Base-by-base conservation (phyloP, 2,113 vertebrate genomes). In the Colossoma macropomum region DNA sequence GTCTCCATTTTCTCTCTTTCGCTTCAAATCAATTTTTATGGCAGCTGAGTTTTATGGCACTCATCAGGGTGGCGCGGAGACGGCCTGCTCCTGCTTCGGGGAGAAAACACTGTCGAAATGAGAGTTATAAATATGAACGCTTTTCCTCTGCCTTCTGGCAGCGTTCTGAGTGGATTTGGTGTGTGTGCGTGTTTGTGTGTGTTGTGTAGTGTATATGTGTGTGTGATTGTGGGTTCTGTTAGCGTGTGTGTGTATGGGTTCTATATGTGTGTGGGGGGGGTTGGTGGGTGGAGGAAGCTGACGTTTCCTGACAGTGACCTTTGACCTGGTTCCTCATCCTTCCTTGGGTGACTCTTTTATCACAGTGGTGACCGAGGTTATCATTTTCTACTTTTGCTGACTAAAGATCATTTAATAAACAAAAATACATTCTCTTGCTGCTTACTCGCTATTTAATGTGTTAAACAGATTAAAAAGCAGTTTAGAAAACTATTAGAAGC, bases 11-110 rank as follows among this genome's bases (percentile, higher is more conserved):
- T 79, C 79, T 84, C 82, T 89, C 86, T 84, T 87, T 89, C 76
- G 74, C 84, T 85, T 89, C 88, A 89, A 89, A 89, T 89, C 88
- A 87, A 87, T 89, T 87, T 89, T 89, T 89, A 89, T 89, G 88
- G 88, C 75, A 84, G 82, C 76, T 85, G 86, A 86, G 86, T 87
- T 89, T 89, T 89, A 89, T 85, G 79, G 84, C 75, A 70, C 70
- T 89, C 87, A 88, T 88, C 87, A 88, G 81, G 48, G 70, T 69
- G 72, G 60, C 62, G 71, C 73, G 77, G 86, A 87, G 86, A 76
- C 81, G 75, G 82, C 68, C 75, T 32, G 83, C 77, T 68, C 65
- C 80, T 87, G 87, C 88, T 82, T 82, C 86, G 50, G 83, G 87
- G 69, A 84, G 68, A 83, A 79, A 83, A 81, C 79, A 78, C 81